phyloP scores from a whole-genome alignment of 2,113 vertebrate genomes.

The Anoura caudifer region DNA sequence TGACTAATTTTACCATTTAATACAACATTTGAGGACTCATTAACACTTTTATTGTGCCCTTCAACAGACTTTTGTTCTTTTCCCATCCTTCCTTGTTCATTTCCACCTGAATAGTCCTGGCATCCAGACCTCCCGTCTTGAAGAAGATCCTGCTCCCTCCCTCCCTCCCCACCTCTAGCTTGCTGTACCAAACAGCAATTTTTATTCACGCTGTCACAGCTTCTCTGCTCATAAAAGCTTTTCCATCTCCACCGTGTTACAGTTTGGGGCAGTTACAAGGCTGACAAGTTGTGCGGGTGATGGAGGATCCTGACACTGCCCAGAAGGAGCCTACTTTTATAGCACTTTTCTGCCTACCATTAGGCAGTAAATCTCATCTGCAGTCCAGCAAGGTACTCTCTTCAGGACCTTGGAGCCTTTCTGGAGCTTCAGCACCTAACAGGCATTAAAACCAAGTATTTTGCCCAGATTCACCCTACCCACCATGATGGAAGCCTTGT shows the following conservation, averaged over 20 bases:
- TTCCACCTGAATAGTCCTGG: constrained; percentile 53
- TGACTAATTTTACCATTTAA: constrained; percentile 36
- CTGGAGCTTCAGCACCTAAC: not conserved
- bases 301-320: not conserved
- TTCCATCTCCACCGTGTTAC: not conserved
- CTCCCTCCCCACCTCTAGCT: not conserved
- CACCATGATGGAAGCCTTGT: not conserved
- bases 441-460: not conserved
- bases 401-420: not conserved
- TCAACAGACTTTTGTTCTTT: constrained; percentile 33
- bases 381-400: not conserved
- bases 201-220: not conserved
- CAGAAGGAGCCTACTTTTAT: not conserved
- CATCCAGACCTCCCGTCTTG: not conserved
- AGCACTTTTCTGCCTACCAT: not conserved
- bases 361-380: not conserved
- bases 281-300: not conserved
- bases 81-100: not conserved
- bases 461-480: not conserved
- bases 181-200: constrained; percentile 7
- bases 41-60: constrained; percentile 18
- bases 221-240: not conserved
- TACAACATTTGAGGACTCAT: constrained; percentile 27
- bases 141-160: not conserved
- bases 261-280: not conserved